Base-by-base conservation (phyloP, 1,140 invertebrate genomes). In the Lucilia cuprina region DNA sequence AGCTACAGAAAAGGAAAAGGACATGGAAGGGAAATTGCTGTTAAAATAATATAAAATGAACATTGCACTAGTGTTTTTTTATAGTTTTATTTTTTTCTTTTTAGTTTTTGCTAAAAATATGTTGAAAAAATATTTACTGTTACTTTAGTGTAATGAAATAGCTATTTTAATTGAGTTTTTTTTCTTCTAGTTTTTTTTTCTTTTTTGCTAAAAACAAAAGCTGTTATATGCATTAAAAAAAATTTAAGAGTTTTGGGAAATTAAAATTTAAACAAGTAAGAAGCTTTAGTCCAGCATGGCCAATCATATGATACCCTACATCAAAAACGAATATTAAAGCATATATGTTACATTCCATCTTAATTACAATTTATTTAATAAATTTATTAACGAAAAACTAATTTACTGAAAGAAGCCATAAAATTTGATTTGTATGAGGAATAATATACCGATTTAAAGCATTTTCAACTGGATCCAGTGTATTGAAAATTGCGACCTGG, bases 201-300 rank as follows among this genome's bases (percentile, higher is more conserved):
- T 60, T 14, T 60, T 14, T 60, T 60, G 13, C 50, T 17, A 60
- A 60, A n/a, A 60, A 60, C 55, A 60, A 60, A n/a, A 60, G 55
- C n/a, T 60, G n/a, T 14, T 41, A 5, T 41, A 30, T 30, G 25
- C 25, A 41, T 41, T 17, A 60, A 60, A 60, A 60, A 60, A 60
- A 60, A 60, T 30, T 60, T 17, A 14, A 60, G 55, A 70, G 65
- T 70, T 70, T 70, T 70, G 65, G n/a, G 65, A 70, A 70, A 70
- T 70, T 70, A 70, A 70, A 70, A 19, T 21, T 70, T 25, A 70
- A 70, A 70, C 19, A n/a, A 70, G n/a, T 14, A 60, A 60, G 3
- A 41, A 41, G n/a, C n/a, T n/a, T n/a, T n/a, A n/a, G n/a, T n/a
- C n/a, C n/a, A n/a, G n/a, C n/a, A n/a, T n/a, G n/a, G n/a, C n/a